phyloP scores from a whole-genome alignment of 2,113 vertebrate genomes.

The Athene noctua region DNA sequence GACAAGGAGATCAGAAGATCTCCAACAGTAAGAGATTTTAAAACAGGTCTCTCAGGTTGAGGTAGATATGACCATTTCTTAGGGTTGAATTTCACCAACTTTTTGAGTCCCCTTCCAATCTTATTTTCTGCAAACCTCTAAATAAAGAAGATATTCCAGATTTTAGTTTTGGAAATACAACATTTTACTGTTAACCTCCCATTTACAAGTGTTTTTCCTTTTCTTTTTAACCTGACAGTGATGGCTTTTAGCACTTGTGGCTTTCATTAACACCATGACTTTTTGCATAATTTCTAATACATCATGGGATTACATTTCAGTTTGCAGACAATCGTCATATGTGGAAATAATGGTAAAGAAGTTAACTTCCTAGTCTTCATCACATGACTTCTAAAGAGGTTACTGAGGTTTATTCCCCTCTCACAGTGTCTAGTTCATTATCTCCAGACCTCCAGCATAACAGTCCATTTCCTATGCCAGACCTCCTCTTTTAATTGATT shows the following conservation, averaged over 20 bases:
- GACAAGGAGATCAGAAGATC: not conserved
- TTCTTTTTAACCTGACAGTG: not conserved
- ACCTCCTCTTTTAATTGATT: not conserved
- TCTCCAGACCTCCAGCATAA: not conserved
- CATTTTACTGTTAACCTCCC: not conserved
- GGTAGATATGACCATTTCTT: not conserved
- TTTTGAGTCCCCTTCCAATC: not conserved
- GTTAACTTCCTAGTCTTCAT: slow-evolving; percentile 14
- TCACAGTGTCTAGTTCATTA: not conserved
- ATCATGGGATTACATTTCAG: not conserved
- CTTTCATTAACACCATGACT: not conserved
- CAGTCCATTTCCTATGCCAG: not conserved
- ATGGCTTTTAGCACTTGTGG: not conserved
- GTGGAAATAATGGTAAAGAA: not conserved
- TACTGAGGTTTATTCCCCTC: not conserved
- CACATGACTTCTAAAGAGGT: not conserved
- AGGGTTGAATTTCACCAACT: not conserved
- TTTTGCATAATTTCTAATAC: not conserved
- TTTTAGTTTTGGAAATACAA: not conserved
- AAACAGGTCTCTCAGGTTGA: not conserved
- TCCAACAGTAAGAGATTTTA: not conserved
- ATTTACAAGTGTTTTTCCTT: not conserved
- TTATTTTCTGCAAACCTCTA: not conserved
- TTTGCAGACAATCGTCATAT: not conserved
- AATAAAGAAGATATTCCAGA: not conserved